These are phyloP conservation scores for Pachyrhynchus sulphureomaculatus DNA, from an alignment of 1,140 invertebrate genomes.

Conservation along the genomic window DNA sequence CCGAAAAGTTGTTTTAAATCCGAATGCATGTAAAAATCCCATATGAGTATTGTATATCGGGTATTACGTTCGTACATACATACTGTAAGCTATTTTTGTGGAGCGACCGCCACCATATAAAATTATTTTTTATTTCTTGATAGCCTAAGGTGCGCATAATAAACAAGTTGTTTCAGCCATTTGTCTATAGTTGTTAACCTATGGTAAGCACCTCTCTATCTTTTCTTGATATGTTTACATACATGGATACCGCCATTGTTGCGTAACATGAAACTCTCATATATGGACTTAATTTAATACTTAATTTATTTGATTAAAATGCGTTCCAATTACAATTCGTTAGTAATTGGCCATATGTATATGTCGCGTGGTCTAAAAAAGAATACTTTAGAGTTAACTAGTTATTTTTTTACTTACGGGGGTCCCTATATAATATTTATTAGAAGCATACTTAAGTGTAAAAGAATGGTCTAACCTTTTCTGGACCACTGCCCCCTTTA, in stretches of 20 bases:
- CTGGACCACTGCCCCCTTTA: too few relatives aligned
- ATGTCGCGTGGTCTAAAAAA: background rate
- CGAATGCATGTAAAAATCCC: too few relatives aligned
- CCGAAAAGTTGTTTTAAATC: too few relatives aligned
- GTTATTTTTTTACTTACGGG: too few relatives aligned
- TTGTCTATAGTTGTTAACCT: constrained; percentile 26
- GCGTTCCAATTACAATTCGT: constrained; percentile 12
- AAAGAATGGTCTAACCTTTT: too few relatives aligned
- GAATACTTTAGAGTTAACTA: too few relatives aligned
- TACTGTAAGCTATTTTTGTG: background rate
- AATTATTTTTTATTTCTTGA: constrained; percentile 15
- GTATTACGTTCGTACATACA: too few relatives aligned
- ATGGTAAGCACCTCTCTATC: constrained; percentile 12
- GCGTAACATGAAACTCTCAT: constrained; percentile 10
- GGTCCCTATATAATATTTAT: too few relatives aligned
- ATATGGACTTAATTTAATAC: constrained; percentile 13
- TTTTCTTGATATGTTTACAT: constrained; percentile 13
- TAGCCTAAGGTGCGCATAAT: constrained; percentile 6
- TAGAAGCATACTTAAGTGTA: too few relatives aligned
- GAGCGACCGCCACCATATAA: background rate
- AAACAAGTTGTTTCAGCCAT: constrained; percentile 14
- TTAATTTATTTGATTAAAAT: constrained; percentile 19
- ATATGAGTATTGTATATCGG: too few relatives aligned
- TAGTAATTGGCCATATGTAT: constrained; percentile 4
- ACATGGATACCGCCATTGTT: constrained; percentile 19